phyloP scores from a whole-genome alignment of 2,797 vertebrate species.

The Menidia menidia region DNA sequence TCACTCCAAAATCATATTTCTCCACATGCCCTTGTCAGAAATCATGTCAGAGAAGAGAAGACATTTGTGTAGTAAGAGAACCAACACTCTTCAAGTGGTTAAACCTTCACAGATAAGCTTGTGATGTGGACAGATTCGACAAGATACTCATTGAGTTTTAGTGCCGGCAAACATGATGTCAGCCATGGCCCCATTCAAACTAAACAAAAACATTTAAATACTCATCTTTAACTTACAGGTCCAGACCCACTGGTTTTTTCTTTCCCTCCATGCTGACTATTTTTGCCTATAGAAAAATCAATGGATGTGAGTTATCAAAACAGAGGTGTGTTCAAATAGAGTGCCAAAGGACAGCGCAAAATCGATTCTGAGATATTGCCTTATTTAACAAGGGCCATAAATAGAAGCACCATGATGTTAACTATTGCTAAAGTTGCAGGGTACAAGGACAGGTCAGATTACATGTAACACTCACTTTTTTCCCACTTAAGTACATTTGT shows the following conservation, averaged over 20 bases:
- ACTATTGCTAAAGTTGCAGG: conserved; percentile 76
- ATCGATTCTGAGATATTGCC: conserved; percentile 94
- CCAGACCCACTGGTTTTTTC: conserved; percentile 69
- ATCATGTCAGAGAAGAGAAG: conserved; percentile 38
- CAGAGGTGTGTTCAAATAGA: conserved; percentile 75
- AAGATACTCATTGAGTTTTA: too few species aligned
- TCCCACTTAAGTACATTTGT: conserved; percentile 20
- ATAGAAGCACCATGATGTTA: conserved; percentile 86
- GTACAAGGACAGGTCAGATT: conserved; percentile 74
- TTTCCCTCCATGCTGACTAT: conserved; percentile 79
- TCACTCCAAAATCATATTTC: conserved; percentile 51
- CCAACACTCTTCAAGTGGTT: conserved; percentile 35
- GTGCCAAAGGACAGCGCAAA: conserved; percentile 80
- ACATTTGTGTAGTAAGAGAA: conserved; percentile 37
- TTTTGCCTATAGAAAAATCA: conserved; percentile 95
- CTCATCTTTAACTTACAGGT: conserved; percentile 42
- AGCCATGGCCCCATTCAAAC: conserved; percentile 8
- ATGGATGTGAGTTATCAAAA: conserved; percentile 94
- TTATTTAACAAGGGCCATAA: conserved; percentile 92
- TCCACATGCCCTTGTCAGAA: conserved; percentile 42
- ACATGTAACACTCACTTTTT: conserved; percentile 50
- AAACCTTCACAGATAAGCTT: conserved; percentile 15
- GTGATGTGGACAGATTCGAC: neutral
- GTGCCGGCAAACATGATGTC: too few species aligned
- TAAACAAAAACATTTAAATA: conserved; percentile 51